Percentiles rank a stretch among this genome's conserved stretches.
Evolutionary conservation across 2,888 invertebrate species (phyloP).

Genomic region (Anoplius nigerrimus): DNA sequence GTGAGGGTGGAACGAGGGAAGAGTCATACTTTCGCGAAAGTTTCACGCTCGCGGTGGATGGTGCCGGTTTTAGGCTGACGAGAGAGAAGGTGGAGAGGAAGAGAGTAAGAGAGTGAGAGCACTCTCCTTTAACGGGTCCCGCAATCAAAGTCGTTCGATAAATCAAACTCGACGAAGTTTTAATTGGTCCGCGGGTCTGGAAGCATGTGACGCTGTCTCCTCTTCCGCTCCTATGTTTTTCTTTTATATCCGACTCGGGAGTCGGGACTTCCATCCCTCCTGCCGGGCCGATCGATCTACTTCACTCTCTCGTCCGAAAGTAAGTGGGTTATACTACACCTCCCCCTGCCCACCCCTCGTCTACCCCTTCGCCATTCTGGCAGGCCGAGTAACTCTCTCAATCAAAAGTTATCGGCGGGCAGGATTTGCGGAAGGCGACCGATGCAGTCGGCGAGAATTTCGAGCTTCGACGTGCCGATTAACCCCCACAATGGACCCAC

Average conservation of each 20-base stretch:
- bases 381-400: conserved; percentile 29
- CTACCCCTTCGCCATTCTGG: neutral
- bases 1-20: neutral
- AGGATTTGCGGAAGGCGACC: no score
- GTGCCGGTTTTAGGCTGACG: no score
- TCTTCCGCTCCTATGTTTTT: conserved; percentile 12
- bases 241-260: conserved; percentile 1
- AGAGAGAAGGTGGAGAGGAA: no score
- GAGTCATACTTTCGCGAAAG: neutral
- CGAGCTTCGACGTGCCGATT: neutral
- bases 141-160: conserved; percentile 57
- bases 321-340: conserved; percentile 36
- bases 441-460: neutral
- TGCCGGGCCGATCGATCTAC: neutral
- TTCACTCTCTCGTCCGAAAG: conserved; percentile 13
- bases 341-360: neutral
- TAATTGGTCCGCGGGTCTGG: conserved; percentile 50
- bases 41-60: neutral
- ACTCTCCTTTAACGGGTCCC: conserved; percentile 30
- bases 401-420: conserved; percentile 11
- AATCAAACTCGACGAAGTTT: conserved; percentile 55
- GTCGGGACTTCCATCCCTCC: no score
- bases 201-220: conserved; percentile 17
- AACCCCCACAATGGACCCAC: no score
- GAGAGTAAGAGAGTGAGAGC: no score